Percentiles rank a stretch among this genome's conserved stretches.
phyloP scores from a whole-genome alignment of 2,113 vertebrate species.

The Prunella himalayana region DNA sequence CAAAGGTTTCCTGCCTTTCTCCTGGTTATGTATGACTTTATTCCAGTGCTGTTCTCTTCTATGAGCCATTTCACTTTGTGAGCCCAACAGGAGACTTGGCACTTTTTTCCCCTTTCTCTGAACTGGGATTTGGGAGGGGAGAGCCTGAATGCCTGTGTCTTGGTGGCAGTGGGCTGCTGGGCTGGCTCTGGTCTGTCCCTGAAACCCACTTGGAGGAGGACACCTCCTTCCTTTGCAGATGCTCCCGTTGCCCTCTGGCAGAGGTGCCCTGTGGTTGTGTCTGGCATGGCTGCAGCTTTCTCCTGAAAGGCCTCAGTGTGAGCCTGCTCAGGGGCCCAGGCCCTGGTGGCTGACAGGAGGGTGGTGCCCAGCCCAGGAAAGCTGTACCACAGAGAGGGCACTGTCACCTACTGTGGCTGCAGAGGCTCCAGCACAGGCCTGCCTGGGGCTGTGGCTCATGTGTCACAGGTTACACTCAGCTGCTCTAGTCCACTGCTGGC shows the following conservation, averaged over 20 bases:
- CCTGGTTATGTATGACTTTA: not conserved
- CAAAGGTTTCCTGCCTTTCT: not conserved
- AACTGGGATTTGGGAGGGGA: not conserved
- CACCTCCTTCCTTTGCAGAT: not conserved
- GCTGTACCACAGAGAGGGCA: not conserved
- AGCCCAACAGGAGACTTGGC: not conserved
- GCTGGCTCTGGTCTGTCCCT: not conserved
- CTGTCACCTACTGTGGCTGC: not conserved
- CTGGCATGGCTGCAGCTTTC: not conserved
- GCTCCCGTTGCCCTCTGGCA: not conserved
- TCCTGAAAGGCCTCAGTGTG: not conserved
- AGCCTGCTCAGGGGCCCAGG: not conserved
- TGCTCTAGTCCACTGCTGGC: not conserved
- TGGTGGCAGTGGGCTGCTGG: not conserved
- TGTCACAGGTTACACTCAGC: not conserved
- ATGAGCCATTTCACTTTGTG: not conserved
- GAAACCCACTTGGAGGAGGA: not conserved
- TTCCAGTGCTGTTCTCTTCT: not conserved
- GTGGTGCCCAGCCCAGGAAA: not conserved
- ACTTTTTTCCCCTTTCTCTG: not conserved
- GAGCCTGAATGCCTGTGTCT: not conserved
- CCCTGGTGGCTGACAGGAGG: accelerated
- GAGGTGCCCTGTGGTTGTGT: not conserved
- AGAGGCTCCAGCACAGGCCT: not conserved
- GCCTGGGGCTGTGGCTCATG: not conserved